Evolutionary conservation across 2,113 vertebrate species (phyloP).

Genomic region (Rhea pennata): DNA sequence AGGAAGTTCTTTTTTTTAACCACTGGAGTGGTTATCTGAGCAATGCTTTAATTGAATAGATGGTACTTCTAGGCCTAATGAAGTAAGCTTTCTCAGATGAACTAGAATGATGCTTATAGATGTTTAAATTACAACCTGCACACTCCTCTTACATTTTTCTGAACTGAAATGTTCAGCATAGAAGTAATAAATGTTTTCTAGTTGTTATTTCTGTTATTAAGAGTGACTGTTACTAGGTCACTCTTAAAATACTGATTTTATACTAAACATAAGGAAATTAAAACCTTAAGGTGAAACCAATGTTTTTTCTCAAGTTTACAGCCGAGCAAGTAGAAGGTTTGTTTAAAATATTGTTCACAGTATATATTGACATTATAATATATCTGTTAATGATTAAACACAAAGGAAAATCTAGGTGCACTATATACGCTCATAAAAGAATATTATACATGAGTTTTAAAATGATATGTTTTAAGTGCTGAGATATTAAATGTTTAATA

Average conservation of each 20-base stretch:
- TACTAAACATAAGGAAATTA: conserved; percentile 67
- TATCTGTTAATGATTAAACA: conserved; percentile 54
- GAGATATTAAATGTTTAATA: conserved; percentile 66
- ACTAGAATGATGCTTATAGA: conserved; percentile 51
- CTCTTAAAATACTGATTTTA: conserved; percentile 70
- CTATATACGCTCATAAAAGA: conserved; percentile 42
- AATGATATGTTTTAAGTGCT: conserved; percentile 58
- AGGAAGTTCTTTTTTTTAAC: conserved; percentile 2
- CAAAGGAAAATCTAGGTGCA: conserved; percentile 55
- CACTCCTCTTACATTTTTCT: conserved; percentile 22
- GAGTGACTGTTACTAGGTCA: background rate
- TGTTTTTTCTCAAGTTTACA: conserved; percentile 69
- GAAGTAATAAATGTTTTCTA: conserved; percentile 64
- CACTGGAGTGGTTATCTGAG: background rate
- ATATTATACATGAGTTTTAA: conserved; percentile 45
- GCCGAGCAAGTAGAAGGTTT: conserved; percentile 47
- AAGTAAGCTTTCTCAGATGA: conserved; percentile 27
- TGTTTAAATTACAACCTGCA: conserved; percentile 55
- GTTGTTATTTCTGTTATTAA: conserved; percentile 51
- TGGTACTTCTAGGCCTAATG: conserved; percentile 34
- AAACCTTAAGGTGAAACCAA: conserved; percentile 68
- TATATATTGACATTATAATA: conserved; percentile 61
- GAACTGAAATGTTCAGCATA: conserved; percentile 39
- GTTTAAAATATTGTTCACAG: conserved; percentile 57
- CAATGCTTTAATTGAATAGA: conserved; percentile 51